Conservation (phyloP, 2,888 invertebrate genomes). For the Phortica magna region DNA sequence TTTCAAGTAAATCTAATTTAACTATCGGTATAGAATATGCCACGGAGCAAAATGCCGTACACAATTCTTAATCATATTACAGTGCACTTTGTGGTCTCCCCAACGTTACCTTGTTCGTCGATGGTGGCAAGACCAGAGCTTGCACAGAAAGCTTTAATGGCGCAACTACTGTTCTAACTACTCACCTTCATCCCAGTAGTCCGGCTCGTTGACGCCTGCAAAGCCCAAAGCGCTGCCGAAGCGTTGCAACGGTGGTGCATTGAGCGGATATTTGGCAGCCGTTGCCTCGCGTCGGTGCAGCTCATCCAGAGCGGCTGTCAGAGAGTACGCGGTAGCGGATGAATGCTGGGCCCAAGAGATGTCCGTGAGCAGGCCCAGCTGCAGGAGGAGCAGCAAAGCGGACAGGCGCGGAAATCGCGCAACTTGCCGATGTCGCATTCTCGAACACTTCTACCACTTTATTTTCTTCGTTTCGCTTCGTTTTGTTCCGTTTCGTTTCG, state of each 20-base stretch:
- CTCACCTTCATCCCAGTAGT: slow-evolving; percentile 77
- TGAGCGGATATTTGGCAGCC: slow-evolving; percentile 71
- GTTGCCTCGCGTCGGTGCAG: slow-evolving; percentile 73
- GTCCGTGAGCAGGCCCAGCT: slow-evolving; percentile 44
- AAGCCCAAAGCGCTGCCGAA: slow-evolving; percentile 44
- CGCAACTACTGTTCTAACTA: slow-evolving; percentile 34
- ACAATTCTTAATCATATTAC: neutral
- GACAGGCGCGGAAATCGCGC: slow-evolving; percentile 35
- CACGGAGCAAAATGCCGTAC: neutral
- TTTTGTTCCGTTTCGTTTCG: neutral
- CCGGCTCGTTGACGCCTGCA: slow-evolving; percentile 58
- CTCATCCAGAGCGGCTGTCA: slow-evolving; percentile 77
- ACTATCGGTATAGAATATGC: too few relatives aligned
- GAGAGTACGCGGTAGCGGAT: slow-evolving; percentile 62
- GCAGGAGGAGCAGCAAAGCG: slow-evolving; percentile 46
- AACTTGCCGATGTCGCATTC: slow-evolving; percentile 51
- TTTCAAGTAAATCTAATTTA: too few relatives aligned
- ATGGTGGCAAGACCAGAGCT: neutral
- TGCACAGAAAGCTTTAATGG: neutral
- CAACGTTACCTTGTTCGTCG: neutral
- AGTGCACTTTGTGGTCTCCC: neutral
- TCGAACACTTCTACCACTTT: neutral
- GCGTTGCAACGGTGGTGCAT: slow-evolving; percentile 59
- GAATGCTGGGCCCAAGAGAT: slow-evolving; percentile 63
- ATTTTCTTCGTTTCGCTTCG: neutral